Evolutionary conservation across 2,888 invertebrate genomes (phyloP).

Genomic region (Eustalomyia histrio): DNA sequence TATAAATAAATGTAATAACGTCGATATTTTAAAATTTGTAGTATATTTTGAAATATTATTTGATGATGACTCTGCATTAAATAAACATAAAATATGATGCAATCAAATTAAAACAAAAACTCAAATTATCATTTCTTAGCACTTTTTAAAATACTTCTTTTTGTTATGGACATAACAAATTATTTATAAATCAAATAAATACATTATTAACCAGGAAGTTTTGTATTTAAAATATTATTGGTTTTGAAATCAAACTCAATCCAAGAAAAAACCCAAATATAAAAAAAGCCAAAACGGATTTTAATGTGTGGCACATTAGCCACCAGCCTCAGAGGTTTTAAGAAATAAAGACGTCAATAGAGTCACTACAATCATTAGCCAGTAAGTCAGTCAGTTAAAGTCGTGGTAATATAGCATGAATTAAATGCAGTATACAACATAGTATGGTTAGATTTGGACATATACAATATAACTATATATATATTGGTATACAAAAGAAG

Average conservation of each 20-base stretch:
- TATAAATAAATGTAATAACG: conserved; percentile 5
- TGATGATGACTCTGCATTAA: conserved; percentile 5
- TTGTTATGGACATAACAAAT: not conserved
- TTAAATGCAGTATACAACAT: conserved; percentile 27
- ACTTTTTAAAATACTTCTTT: not conserved
- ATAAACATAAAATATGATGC: conserved; percentile 10
- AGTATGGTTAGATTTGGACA: conserved; percentile 56
- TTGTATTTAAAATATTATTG: not conserved
- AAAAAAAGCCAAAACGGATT: conserved; percentile 39
- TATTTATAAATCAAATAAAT: not conserved
- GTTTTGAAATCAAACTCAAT: not conserved
- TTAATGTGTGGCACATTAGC: conserved; percentile 22
- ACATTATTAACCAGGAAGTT: conserved; percentile 6
- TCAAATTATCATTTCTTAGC: not conserved
- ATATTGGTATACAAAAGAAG: conserved; percentile 17
- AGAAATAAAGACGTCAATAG: conserved; percentile 2
- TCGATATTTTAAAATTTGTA: not conserved
- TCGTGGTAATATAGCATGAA: conserved; percentile 64
- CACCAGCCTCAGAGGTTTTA: not conserved
- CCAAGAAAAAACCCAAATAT: conserved; percentile 27
- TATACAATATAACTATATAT: too few species aligned
- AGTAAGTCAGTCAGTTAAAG: conserved; percentile 23
- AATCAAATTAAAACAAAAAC: conserved; percentile 19
- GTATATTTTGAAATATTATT: not conserved
- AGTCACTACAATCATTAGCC: not conserved